Conservation (phyloP, 2,888 invertebrate species). For the Anthophora plumipes region DNA sequence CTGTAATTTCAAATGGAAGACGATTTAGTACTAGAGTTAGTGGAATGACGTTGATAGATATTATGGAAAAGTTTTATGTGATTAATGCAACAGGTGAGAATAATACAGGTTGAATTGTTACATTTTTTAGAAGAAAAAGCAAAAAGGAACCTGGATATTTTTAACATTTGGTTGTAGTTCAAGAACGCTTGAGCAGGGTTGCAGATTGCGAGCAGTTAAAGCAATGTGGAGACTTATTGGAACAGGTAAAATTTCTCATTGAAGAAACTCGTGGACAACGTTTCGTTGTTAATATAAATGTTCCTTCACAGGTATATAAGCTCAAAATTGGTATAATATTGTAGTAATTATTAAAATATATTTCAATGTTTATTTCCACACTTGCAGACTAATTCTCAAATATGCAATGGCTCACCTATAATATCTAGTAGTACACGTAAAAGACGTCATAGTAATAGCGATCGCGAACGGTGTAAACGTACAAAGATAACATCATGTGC, state of each 20-base stretch:
- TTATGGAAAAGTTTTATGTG: conserved; percentile 81
- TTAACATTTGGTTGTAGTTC: conserved; percentile 71
- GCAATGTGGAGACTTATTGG: conserved; percentile 79
- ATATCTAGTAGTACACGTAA: conserved; percentile 78
- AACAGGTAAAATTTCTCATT: conserved; percentile 81
- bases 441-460: conserved; percentile 77
- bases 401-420: conserved; percentile 76
- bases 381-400: conserved; percentile 71
- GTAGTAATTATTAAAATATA: not conserved
- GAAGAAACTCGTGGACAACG: conserved; percentile 81
- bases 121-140: too few relatives aligned
- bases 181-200: conserved; percentile 79
- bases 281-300: conserved; percentile 83
- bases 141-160: not conserved
- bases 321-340: not conserved
- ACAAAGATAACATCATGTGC: conserved; percentile 66
- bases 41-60: conserved; percentile 77
- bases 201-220: conserved; percentile 78
- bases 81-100: conserved; percentile 76
- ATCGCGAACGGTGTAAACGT: conserved; percentile 79
- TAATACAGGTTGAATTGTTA: not conserved
- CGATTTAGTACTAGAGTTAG: conserved; percentile 78
- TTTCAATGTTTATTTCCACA: not conserved
- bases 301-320: conserved; percentile 76
- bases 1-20: conserved; percentile 72